Base-by-base conservation (phyloP, 1,140 invertebrate genomes). In the Macrobrachium nipponense region DNA sequence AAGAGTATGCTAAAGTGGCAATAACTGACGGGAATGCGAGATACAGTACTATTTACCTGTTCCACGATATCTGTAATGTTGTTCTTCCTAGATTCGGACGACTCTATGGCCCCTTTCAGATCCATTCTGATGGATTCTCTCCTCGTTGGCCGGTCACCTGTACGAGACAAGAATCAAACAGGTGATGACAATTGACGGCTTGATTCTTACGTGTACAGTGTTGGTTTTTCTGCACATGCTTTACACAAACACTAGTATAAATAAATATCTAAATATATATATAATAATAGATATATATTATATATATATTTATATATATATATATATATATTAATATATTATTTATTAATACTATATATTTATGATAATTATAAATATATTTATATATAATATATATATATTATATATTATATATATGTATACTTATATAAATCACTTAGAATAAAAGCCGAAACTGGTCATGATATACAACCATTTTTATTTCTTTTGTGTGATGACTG, bases 231-330 rank as follows among this genome's bases (percentile, higher is more conserved):
- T n/a, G 10, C 20, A 27, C 23, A 66, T 8, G 15, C 64, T 20
- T 8, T 5, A 66, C 17, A 66, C 17, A 66, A 11, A 66, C 17
- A 66, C 15, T 11, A 0, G 12, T 27, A 66, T n/a, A 66, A 0
- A 66, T 27, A 66, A 8, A 66, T 20, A 66, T 5, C 4, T 66
- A 27, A 11, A 27, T 66, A 66, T 5, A 66, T 66, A 66, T 66
- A 66, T n/a, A n/a, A n/a, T n/a, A n/a, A n/a, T n/a, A n/a, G n/a
- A n/a, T n/a, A n/a, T n/a, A n/a, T n/a, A n/a, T n/a, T 6, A 66
- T 66, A 66, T 66, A 66, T 66, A 66, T 66, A 66, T 66, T 6
- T 66, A 66, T 66, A 66, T 66, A 66, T 66, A 66, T 66, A 66
- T 66, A 66, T 66, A 66, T 66, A 66, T 66, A 66, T 66, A 66